Base-by-base conservation (phyloP, 2,113 vertebrate genomes). In the Centrocercus urophasianus region DNA sequence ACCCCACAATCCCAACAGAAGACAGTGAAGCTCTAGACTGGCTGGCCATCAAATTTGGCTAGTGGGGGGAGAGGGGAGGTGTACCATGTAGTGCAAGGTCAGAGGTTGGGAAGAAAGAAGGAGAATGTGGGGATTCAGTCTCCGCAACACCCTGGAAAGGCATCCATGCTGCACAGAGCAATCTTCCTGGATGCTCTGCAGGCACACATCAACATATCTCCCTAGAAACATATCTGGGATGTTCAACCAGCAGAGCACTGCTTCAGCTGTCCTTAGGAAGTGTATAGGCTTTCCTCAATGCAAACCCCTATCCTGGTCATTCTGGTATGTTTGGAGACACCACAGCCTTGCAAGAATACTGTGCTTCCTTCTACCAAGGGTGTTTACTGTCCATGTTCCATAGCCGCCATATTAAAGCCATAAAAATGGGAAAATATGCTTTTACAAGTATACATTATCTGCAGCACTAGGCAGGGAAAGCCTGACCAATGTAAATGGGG, bases 131-230 rank as follows among this genome's bases (percentile, higher is more conserved):
- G 13, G 18, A 43, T 70, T 63, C n/a, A 34, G 66, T 40, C 48
- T 50, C 50, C 24, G 42, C 52, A 83, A 38, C 42, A 32, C 40
- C 11, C 32, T 48, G n/a, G 59, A 34, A 83, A 72, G 24, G 10
- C 22, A 86, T 32, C 30, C 25, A 17, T 15, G 16, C 40, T 80
- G 59, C 38, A 43, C 27, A 80, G 43, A 76, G 25, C 12, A 18
- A 47, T 70, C 63, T n/a, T 36, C 28, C 15, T 32, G 28, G 40
- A 36, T 45, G 36, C 43, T 73, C 42, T 28, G n/a, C n/a, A 57
- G 0, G 4, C 0, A 10, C 32, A 59, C 27, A 27, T 38, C 67
- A 40, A 56, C 0, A 1, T 42, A 47, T 27, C 42, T 73, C 54
- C 47, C 73, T 63, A 59, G 77, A 75, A 72, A 76, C 3, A 16